Percentiles rank a stretch among this genome's conserved stretches.
These are phyloP conservation scores for Rhabdornis inornatus DNA, from an alignment of 2,113 vertebrate species.

Conservation along the genomic window DNA sequence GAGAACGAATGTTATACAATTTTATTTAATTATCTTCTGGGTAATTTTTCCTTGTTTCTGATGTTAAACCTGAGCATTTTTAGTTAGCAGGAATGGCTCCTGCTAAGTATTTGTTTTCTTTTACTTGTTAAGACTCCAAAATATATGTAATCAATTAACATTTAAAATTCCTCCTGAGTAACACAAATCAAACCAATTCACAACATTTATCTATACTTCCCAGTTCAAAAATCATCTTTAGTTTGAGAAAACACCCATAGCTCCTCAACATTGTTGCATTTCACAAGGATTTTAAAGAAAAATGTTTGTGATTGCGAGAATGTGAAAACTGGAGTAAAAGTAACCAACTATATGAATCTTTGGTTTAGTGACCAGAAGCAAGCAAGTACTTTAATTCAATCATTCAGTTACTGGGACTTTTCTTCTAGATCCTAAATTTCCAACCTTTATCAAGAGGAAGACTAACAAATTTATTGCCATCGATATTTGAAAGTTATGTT, in stretches of 20 bases:
- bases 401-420: neutral
- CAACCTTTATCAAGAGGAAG: neutral
- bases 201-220: neutral
- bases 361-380: neutral
- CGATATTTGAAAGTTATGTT: neutral
- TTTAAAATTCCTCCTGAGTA: neutral
- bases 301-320: neutral
- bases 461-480: neutral
- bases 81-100: neutral
- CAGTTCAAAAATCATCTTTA: neutral
- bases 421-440: neutral
- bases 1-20: neutral
- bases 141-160: neutral
- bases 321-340: neutral
- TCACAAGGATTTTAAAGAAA: neutral
- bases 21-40: neutral
- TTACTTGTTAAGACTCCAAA: neutral
- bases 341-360: neutral
- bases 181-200: neutral
- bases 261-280: neutral
- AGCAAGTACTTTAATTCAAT: neutral
- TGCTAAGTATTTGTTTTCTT: neutral
- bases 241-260: neutral
- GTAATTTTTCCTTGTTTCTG: slow-evolving; percentile 5
- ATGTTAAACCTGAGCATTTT: neutral